Conservation (phyloP, 2,888 invertebrate genomes). For the Tetragonula carbonaria region DNA sequence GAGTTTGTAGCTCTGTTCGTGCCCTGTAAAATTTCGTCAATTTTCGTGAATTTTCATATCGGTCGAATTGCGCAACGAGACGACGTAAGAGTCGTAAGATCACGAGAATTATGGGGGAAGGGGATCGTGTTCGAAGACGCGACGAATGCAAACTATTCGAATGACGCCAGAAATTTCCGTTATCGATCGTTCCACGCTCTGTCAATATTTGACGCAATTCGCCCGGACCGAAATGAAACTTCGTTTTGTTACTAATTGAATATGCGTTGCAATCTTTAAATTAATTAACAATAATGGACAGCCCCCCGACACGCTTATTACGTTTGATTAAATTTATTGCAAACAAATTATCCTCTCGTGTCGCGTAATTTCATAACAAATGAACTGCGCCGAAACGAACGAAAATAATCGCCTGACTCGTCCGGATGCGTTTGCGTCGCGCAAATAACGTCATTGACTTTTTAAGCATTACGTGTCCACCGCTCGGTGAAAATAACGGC, state of each 20-base stretch:
- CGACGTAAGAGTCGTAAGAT: not conserved
- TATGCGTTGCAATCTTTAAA: slow-evolving; percentile 27
- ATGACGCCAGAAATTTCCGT: slow-evolving; percentile 12
- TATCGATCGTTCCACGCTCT: slow-evolving; percentile 31
- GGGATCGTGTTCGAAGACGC: not conserved
- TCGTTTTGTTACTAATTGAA: slow-evolving; percentile 40
- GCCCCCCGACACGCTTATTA: slow-evolving; percentile 15
- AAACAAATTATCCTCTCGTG: slow-evolving; percentile 1
- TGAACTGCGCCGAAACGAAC: not conserved
- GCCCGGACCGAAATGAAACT: slow-evolving; percentile 12
- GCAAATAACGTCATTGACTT: not conserved
- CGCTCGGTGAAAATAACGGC: slow-evolving; percentile 2
- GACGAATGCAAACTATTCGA: slow-evolving; percentile 4
- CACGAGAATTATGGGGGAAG: not conserved
- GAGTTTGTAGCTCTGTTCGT: not conserved
- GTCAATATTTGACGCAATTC: slow-evolving; percentile 27
- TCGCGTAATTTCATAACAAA: slow-evolving; percentile 18
- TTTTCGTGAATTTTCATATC: not conserved
- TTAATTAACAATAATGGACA: slow-evolving; percentile 51
- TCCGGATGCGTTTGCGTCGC: not conserved
- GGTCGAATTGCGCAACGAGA: not conserved
- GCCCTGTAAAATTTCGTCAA: not conserved
- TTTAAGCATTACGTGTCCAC: slow-evolving; percentile 6
- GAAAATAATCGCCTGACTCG: slow-evolving; percentile 2
- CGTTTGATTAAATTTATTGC: slow-evolving; percentile 34